Evolutionary conservation across 2,113 vertebrate genomes (phyloP).

Genomic region (Gracilinanus agilis): DNA sequence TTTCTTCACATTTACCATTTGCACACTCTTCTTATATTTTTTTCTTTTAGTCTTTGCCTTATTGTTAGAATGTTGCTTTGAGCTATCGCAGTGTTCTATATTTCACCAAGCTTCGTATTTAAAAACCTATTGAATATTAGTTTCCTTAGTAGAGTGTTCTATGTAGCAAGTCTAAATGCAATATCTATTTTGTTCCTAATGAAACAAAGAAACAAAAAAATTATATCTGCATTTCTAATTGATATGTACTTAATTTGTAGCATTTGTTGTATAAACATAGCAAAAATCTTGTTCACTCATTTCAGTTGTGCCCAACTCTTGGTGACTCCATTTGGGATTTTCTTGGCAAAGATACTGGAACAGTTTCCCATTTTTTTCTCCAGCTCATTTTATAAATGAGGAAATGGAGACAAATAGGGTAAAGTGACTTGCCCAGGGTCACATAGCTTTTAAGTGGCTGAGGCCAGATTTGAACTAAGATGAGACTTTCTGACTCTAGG

Average conservation of each 20-base stretch:
- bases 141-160: not conserved
- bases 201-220: not conserved
- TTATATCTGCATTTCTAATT: not conserved
- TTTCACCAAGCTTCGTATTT: not conserved
- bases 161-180: not conserved
- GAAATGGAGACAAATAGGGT: no score
- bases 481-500: no score
- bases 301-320: no score
- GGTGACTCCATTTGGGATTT: no score
- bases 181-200: not conserved
- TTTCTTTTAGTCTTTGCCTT: not conserved
- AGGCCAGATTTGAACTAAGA: no score
- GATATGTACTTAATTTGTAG: not conserved
- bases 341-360: no score
- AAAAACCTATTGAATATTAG: not conserved
- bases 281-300: no score
- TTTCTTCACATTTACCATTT: not conserved
- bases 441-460: no score
- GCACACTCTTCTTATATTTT: not conserved
- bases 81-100: not conserved
- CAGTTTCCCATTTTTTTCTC: no score
- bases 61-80: not conserved
- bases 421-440: no score
- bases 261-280: not conserved
- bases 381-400: no score